A percentile compares a stretch with the other conserved stretches of the same genome.
phyloP scores from a whole-genome alignment of 2,113 vertebrate species.

The Oxygymnocypris stewartii region DNA sequence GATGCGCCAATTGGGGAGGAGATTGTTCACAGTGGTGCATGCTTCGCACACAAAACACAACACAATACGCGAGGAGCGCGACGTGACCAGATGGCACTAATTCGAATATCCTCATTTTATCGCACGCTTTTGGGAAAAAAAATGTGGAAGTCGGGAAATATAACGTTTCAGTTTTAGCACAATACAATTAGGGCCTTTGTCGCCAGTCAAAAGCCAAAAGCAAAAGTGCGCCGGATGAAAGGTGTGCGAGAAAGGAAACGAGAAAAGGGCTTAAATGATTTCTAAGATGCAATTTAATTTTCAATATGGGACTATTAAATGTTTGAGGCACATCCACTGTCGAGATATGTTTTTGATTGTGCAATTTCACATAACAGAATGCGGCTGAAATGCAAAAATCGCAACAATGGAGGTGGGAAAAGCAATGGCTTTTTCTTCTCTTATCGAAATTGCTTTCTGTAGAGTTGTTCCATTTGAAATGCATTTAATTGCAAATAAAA shows the following conservation, averaged over 20 bases:
- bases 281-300: conserved; percentile 80
- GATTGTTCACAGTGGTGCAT: conserved; percentile 71
- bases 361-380: conserved; percentile 69
- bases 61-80: conserved; percentile 59
- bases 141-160: conserved; percentile 10
- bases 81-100: conserved; percentile 77
- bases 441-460: conserved; percentile 79
- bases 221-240: conserved; percentile 50
- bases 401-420: conserved; percentile 75
- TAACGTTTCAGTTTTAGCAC: conserved; percentile 36
- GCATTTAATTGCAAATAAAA: conserved; percentile 85
- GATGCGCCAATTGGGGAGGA: conserved; percentile 76
- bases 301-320: conserved; percentile 76
- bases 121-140: conserved; percentile 51
- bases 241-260: conserved; percentile 49
- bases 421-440: conserved; percentile 72
- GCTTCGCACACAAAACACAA: conserved; percentile 75
- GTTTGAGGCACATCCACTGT: conserved; percentile 71
- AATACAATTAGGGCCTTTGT: conserved; percentile 61
- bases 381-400: conserved; percentile 72
- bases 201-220: conserved; percentile 60
- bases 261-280: conserved; percentile 66
- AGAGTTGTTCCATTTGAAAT: conserved; percentile 83
- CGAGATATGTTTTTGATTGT: conserved; percentile 75
- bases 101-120: conserved; percentile 73